A percentile compares a stretch with the other conserved stretches of the same genome.
These are phyloP conservation scores for Diploscapter pachys DNA, from an alignment of 1,140 invertebrate species.

Conservation along the genomic window DNA sequence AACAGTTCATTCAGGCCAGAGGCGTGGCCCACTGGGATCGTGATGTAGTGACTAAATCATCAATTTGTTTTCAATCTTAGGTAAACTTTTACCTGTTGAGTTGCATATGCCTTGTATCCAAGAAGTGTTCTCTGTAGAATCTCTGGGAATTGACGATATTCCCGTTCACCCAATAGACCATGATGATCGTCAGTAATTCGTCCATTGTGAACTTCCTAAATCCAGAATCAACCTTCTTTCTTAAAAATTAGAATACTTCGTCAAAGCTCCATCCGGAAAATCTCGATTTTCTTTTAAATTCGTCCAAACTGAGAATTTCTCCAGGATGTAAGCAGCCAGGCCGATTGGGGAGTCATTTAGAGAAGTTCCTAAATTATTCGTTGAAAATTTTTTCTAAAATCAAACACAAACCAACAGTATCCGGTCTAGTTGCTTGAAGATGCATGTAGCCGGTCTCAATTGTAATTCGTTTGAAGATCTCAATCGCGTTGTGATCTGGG, in stretches of 20 bases:
- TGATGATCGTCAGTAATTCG: constrained; percentile 79
- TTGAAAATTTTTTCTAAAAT: neutral
- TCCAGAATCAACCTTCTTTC: too few relatives aligned
- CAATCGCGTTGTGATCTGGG: constrained; percentile 46
- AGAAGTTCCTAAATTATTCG: constrained; percentile 32
- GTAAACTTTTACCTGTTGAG: constrained; percentile 32
- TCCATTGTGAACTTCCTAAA: constrained; percentile 67
- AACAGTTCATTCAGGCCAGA: constrained; percentile 60
- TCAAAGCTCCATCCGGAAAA: constrained; percentile 72
- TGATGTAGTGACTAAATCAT: constrained; percentile 35
- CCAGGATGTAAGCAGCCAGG: constrained; percentile 76
- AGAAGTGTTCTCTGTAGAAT: constrained; percentile 35
- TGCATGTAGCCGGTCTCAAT: constrained; percentile 73
- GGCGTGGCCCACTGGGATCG: constrained; percentile 59
- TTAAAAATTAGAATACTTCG: constrained; percentile 39
- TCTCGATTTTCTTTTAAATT: constrained; percentile 60
- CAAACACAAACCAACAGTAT: constrained; percentile 73
- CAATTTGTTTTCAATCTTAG: neutral
- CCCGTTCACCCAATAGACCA: constrained; percentile 75
- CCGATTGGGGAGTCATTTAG: constrained; percentile 67
- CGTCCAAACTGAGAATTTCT: constrained; percentile 79
- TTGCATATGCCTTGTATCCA: constrained; percentile 28
- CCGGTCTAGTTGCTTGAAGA: constrained; percentile 82
- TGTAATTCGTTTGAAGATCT: constrained; percentile 61
- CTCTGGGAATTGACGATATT: constrained; percentile 36